Conservation (phyloP, 1,140 invertebrate genomes). For the Stegodyphus dumicola region DNA sequence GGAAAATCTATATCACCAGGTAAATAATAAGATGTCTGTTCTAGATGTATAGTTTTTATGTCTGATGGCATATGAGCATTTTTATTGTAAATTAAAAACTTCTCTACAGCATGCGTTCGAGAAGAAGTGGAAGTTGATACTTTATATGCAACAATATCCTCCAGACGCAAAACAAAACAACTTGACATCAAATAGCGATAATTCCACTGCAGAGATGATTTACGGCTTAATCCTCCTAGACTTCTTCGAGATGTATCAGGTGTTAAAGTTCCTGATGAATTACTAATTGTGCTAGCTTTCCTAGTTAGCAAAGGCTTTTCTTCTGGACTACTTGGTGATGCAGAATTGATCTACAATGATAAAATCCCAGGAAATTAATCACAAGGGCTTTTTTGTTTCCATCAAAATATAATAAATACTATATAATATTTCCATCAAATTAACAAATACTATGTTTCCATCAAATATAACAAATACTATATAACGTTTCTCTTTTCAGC, state of each 20-base stretch:
- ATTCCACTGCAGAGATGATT: constrained; percentile 59
- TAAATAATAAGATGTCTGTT: constrained; percentile 97
- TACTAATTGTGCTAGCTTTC: constrained; percentile 72
- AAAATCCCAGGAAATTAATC: background rate
- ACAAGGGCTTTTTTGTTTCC: no score
- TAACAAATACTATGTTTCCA: no score
- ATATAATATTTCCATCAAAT: no score
- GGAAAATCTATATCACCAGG: constrained; percentile 93
- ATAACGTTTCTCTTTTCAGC: no score
- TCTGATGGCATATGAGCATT: constrained; percentile 84
- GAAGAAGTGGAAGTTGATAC: constrained; percentile 74
- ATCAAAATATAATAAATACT: no score
- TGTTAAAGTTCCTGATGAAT: constrained; percentile 40
- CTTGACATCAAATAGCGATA: constrained; percentile 63
- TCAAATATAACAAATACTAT: no score
- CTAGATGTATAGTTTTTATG: constrained; percentile 89
- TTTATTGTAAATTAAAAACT: constrained; percentile 80
- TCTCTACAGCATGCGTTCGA: constrained; percentile 62
- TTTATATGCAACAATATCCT: constrained; percentile 80
- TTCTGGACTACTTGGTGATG: constrained; percentile 69
- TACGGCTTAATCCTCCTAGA: constrained; percentile 56
- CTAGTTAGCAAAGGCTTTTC: constrained; percentile 76
- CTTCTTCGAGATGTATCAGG: constrained; percentile 59
- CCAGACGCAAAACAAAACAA: constrained; percentile 60
- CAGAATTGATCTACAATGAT: constrained; percentile 17